These are phyloP conservation scores for Sorex fumeus DNA, from an alignment of 2,113 vertebrate species.

Conservation along the genomic window DNA sequence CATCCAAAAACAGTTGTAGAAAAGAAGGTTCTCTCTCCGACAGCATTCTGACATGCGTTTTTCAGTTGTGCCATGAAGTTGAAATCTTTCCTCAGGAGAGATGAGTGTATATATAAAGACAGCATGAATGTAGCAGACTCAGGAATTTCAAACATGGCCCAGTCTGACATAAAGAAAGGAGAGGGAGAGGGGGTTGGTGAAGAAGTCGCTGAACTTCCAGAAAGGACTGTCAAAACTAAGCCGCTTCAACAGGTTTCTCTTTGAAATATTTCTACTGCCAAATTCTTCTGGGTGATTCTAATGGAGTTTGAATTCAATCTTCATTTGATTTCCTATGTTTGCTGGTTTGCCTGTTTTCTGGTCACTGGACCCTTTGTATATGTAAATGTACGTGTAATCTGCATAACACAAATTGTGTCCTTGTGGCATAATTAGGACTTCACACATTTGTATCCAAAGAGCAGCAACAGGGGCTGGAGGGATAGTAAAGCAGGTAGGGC, in stretches of 20 bases:
- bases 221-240: constrained; percentile 80
- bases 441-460: constrained; percentile 67
- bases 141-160: constrained; percentile 84
- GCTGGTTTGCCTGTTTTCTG: constrained; percentile 41
- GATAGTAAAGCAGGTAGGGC: no score
- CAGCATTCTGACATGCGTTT: constrained; percentile 85
- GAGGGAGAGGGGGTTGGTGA: neutral
- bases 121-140: constrained; percentile 48
- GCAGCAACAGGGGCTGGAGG: constrained; percentile 64
- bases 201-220: constrained; percentile 39
- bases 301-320: constrained; percentile 72
- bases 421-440: constrained; percentile 62
- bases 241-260: constrained; percentile 80
- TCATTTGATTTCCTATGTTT: constrained; percentile 34
- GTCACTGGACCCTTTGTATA: neutral
- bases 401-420: constrained; percentile 64
- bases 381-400: constrained; percentile 50
- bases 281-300: constrained; percentile 61
- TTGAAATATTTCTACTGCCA: constrained; percentile 82
- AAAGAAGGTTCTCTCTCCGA: constrained; percentile 74
- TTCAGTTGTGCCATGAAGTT: constrained; percentile 86
- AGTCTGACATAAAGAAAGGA: constrained; percentile 73
- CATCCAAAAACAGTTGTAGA: constrained; percentile 84
- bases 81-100: constrained; percentile 88
- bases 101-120: constrained; percentile 76